Base-by-base conservation (phyloP, 2,113 vertebrate genomes). In the Taurulus bubalis region DNA sequence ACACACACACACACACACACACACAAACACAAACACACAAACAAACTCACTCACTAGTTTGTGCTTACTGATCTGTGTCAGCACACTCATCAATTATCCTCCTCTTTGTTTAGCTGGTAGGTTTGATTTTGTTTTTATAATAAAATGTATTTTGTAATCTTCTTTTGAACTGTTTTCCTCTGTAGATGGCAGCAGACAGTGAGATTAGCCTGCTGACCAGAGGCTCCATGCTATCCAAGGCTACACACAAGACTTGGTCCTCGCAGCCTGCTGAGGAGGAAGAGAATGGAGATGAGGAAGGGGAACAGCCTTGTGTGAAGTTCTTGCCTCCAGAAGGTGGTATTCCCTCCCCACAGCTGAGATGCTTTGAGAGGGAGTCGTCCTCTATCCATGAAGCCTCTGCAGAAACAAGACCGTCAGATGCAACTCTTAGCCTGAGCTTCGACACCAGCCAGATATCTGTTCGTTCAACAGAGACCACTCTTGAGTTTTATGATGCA, bases 401-500 rank as follows among this genome's bases (percentile, higher is more conserved):
- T 53, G 51, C 90, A 59, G 93, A 91, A 73, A 71, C 78, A 20
- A 91, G 92, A 78, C 40, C 77, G 74, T 78, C 78, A 4, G 77
- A 36, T 18, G 40, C 89, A 80, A 55, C 72, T 0, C 71, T 92
- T 32, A 91, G 69, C 67, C 73, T 94, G 38, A 94, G 90, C 28
- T 84, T 93, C 24, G 96, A 96, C 76, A 89, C 91, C 0, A 96
- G 96, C 84, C 87, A 84, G 0, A 10, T 80, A 2, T 96, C 96
- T 72, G 67, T 86, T 26, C 94, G 79, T 24, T 97, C 96, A 38
- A 94, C 95, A 36, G 95, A 97, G 75, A 95, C 95, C 45, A 95
- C 95, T 9, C 86, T 96, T 56, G 97, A 98, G 58, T 98, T 93
- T 81, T 95, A 95, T 18, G 96, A 97, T 79, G 96, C 96, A 14